Evolutionary conservation across 2,113 vertebrate species (phyloP).

Genomic region (Chunga burmeisteri): DNA sequence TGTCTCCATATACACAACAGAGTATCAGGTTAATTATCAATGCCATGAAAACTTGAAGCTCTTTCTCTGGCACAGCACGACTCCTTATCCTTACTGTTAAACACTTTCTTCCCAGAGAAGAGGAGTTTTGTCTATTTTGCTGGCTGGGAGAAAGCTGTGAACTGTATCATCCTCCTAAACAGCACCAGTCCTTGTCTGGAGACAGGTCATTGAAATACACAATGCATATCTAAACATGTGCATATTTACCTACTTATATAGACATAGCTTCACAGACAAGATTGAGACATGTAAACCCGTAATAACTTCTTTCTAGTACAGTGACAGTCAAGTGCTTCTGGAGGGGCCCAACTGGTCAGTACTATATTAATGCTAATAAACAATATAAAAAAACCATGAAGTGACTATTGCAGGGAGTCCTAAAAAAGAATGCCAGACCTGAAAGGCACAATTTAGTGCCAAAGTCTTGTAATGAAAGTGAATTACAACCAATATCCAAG

Average conservation of each 20-base stretch:
- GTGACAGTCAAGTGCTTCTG: neutral
- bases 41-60: neutral
- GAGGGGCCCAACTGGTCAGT: neutral
- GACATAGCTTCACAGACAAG: neutral
- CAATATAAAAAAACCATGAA: accelerated
- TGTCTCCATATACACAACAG: neutral
- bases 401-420: neutral
- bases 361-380: neutral
- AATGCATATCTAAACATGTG: neutral
- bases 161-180: neutral
- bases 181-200: neutral
- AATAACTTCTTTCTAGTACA: neutral
- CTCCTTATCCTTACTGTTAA: neutral
- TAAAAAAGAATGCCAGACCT: neutral
- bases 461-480: neutral
- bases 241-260: neutral
- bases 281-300: neutral
- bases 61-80: neutral
- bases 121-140: neutral
- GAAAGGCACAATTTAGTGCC: neutral
- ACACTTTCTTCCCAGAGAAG: neutral
- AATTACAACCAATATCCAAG: neutral
- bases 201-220: neutral
- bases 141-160: neutral
- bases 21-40: neutral